Base-by-base conservation (phyloP, 1,140 invertebrate species). In the Nymphalis io region DNA sequence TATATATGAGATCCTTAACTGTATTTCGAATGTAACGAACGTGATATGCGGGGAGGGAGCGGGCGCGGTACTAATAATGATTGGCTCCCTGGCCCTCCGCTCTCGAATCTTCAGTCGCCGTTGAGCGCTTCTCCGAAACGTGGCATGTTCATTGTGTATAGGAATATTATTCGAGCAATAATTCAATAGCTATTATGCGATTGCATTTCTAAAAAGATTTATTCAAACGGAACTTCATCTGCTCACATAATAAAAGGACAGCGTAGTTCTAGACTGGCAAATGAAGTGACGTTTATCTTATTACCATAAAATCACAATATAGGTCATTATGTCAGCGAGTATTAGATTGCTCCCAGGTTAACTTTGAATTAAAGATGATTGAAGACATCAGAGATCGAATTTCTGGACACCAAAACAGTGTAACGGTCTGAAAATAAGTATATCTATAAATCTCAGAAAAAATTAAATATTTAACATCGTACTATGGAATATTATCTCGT, bases 301-400 rank as follows among this genome's bases (percentile, higher is more conserved):
- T 46, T n/a, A n/a, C 3, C 42, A 46, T 46, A 46, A 46, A 46
- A 46, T 46, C 42, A 18, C 42, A 46, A 46, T 46, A 16, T 46
- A 46, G 42, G n/a, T 46, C 42, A 46, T 46, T 46, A 42, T 13
- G 11, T n/a, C 42, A 46, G n/a, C 15, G 42, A 46, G 42, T 46
- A 46, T 46, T n/a, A 46, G 42, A 42, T 13, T 42, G n/a, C n/a
- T 46, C 42, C n/a, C 42, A 46, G 15, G 42, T n/a, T 46, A n/a
- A 46, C 42, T 46, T n/a, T 15, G n/a, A 18, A 46, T 4, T 46
- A 46, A 46, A 3, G 42, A 46, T 46, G 42, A 46, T 46, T 46
- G 42, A 46, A 46, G 42, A 46, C 42, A n/a, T n/a, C n/a, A n/a
- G n/a, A n/a, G n/a, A n/a, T n/a, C n/a, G n/a, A n/a, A n/a, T n/a